These are phyloP conservation scores for Gerris lacustris DNA, from an alignment of 2,888 invertebrate species.

Conservation along the genomic window DNA sequence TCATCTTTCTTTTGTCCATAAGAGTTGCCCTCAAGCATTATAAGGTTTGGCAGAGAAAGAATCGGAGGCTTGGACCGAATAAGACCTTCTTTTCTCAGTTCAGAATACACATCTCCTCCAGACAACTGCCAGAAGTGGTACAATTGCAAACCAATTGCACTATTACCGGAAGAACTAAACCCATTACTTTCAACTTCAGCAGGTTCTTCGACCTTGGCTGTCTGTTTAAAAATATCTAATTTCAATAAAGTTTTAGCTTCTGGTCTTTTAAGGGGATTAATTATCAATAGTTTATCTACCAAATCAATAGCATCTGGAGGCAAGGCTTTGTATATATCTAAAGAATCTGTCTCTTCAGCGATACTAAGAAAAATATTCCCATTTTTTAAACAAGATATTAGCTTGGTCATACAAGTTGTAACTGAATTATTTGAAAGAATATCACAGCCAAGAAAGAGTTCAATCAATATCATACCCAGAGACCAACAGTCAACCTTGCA, in stretches of 20 bases:
- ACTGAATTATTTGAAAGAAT: constrained; percentile 65
- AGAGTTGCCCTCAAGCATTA: constrained; percentile 68
- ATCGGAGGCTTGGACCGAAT: constrained; percentile 76
- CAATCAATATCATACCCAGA: constrained; percentile 76
- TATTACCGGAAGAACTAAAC: constrained; percentile 8
- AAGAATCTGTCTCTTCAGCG: constrained; percentile 63
- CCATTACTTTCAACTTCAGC: constrained; percentile 11
- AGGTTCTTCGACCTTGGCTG: constrained; percentile 22
- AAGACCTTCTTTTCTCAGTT: constrained; percentile 79
- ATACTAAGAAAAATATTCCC: constrained; percentile 54
- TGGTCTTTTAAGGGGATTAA: constrained; percentile 50
- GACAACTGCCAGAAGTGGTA: constrained; percentile 93
- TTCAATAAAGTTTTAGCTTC: constrained; percentile 49
- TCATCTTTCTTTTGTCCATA: constrained; percentile 68
- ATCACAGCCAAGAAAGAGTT: constrained; percentile 55
- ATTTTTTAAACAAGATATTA: constrained; percentile 47
- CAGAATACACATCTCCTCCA: constrained; percentile 84
- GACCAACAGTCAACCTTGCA: constrained; percentile 87
- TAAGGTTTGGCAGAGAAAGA: constrained; percentile 63
- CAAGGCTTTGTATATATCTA: constrained; percentile 50
- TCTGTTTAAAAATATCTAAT: constrained; percentile 40
- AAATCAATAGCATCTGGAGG: constrained; percentile 48
- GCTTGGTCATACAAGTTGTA: constrained; percentile 58
- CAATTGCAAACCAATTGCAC: constrained; percentile 53
- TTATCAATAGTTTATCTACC: constrained; percentile 58